These are phyloP conservation scores for Drosophila pseudotakahashii DNA, from an alignment of 2,888 invertebrate genomes.

Conservation along the genomic window DNA sequence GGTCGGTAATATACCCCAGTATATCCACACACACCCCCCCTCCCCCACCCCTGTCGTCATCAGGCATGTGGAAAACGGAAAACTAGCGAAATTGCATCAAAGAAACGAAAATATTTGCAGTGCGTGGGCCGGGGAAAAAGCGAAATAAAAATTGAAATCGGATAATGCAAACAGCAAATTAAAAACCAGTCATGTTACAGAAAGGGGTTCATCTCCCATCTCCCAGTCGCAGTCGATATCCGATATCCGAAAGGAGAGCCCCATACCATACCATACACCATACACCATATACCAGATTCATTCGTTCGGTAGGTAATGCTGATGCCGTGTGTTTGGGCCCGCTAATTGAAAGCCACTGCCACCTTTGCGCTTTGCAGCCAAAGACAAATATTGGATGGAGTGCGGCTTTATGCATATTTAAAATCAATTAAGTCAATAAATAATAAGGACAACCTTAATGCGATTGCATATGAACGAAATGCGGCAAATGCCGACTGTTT, in stretches of 20 bases:
- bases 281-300: neutral
- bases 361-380: constrained; percentile 76
- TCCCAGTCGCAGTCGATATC: neutral
- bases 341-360: constrained; percentile 72
- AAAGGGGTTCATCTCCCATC: neutral
- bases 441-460: constrained; percentile 75
- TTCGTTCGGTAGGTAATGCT: constrained; percentile 2
- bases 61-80: too few relatives aligned
- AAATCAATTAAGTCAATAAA: constrained; percentile 83
- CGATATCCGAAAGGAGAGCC: too few relatives aligned
- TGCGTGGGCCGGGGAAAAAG: constrained; percentile 41
- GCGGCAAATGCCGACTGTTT: constrained; percentile 28
- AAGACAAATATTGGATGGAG: constrained; percentile 76
- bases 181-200: constrained; percentile 49
- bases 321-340: constrained; percentile 37
- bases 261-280: neutral
- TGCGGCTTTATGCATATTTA: constrained; percentile 82
- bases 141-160: constrained; percentile 41
- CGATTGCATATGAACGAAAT: constrained; percentile 69
- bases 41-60: neutral
- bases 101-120: constrained; percentile 69
- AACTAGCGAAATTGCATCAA: constrained; percentile 68
- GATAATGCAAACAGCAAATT: constrained; percentile 75
- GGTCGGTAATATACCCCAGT: constrained; percentile 16
- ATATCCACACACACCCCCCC: neutral